phyloP scores from a whole-genome alignment of 2,888 invertebrate genomes.

The Schizaphis graminum region DNA sequence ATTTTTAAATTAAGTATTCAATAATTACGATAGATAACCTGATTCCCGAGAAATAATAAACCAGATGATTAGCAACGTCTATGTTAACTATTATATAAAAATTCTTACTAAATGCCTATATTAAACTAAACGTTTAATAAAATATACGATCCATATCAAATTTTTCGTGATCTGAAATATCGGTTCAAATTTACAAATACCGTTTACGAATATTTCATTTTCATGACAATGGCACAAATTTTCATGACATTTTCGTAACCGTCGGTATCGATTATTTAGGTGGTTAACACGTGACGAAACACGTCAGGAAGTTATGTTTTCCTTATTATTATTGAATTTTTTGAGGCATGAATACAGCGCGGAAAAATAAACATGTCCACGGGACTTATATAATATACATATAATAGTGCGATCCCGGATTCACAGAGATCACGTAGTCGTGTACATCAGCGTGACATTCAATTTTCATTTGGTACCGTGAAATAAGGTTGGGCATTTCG shows the following conservation, averaged over 20 bases:
- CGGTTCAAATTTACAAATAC: not conserved
- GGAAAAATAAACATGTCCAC: not conserved
- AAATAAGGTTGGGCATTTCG: not conserved
- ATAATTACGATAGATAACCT: no score
- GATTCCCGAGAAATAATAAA: no score
- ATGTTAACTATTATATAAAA: no score
- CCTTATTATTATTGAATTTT: not conserved
- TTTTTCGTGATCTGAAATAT: not conserved
- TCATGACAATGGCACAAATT: no score
- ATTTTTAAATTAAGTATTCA: no score
- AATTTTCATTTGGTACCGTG: not conserved
- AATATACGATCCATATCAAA: not conserved
- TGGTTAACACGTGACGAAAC: not conserved
- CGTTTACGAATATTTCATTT: not conserved
- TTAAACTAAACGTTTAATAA: not conserved
- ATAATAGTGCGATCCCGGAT: not conserved
- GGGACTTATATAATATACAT: not conserved
- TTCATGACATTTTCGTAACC: no score
- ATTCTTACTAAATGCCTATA: not conserved
- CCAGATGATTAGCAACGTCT: no score
- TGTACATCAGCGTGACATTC: not conserved
- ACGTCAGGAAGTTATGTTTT: not conserved
- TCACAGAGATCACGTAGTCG: not conserved
- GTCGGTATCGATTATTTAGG: not conserved
- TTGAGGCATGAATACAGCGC: not conserved